Conservation (phyloP, 2,888 invertebrate species). For the Pandemis corylana region DNA sequence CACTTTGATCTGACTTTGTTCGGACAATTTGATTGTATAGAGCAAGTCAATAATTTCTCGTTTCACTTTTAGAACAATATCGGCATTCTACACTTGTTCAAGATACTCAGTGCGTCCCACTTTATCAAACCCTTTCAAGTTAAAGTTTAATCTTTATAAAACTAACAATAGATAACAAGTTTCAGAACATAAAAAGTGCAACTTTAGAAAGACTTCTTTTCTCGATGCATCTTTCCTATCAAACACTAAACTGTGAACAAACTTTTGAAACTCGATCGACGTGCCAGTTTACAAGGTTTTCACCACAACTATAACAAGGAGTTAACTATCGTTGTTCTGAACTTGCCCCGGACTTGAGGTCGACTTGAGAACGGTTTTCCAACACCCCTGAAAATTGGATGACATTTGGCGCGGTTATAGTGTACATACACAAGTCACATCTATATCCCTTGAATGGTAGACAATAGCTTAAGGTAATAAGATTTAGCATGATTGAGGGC, state of each 20-base stretch:
- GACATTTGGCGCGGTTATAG: not conserved
- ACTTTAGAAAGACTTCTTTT: not conserved
- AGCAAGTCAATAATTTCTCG: not conserved
- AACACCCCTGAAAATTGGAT: not conserved
- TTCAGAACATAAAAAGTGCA: no score
- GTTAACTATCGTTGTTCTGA: conserved; percentile 7
- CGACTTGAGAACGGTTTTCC: not conserved
- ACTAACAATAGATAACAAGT: no score
- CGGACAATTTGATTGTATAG: not conserved
- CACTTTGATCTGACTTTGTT: not conserved
- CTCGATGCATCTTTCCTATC: not conserved
- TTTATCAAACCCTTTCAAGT: no score
- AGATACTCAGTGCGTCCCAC: not conserved
- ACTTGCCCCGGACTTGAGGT: not conserved
- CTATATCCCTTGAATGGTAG: no score
- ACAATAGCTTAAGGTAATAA: no score
- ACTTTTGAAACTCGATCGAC: conserved; percentile 1
- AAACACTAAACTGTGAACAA: not conserved
- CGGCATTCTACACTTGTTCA: not conserved
- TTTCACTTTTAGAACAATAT: no score
- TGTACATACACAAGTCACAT: no score
- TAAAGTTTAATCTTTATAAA: no score
- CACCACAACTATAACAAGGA: conserved; percentile 6
- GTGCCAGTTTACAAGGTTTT: not conserved
- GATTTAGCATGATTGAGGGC: no score